Evolutionary conservation across 2,797 vertebrate genomes (phyloP).

Genomic region (Thripadectes ignobilis): DNA sequence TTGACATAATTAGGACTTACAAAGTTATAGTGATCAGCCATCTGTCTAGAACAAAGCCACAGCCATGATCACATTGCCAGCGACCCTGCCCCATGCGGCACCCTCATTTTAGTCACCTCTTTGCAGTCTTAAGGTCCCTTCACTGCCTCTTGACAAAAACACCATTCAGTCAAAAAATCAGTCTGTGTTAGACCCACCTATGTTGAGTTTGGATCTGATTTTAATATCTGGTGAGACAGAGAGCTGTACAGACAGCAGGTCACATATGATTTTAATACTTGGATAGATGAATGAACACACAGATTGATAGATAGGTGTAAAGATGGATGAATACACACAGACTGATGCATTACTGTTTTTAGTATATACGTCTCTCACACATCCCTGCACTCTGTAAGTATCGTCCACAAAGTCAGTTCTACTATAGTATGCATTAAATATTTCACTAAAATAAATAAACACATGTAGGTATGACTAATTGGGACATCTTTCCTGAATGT

Average conservation of each 20-base stretch:
- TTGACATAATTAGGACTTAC: slow-evolving; percentile 53
- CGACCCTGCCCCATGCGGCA: not conserved
- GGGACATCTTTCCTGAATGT: not conserved
- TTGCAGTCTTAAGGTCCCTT: not conserved
- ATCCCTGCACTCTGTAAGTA: slow-evolving; percentile 11
- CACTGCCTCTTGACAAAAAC: not conserved
- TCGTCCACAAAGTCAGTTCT: slow-evolving; percentile 24
- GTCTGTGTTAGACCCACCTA: not conserved
- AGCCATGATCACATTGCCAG: not conserved
- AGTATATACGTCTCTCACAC: not conserved
- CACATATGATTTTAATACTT: slow-evolving; percentile 56
- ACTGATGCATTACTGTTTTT: not conserved
- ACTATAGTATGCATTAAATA: slow-evolving; percentile 5
- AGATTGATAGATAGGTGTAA: slow-evolving; percentile 38
- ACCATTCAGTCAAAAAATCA: not conserved
- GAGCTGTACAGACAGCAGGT: slow-evolving; percentile 14
- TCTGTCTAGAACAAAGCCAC: slow-evolving; percentile 56
- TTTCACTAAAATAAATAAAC: slow-evolving; percentile 61
- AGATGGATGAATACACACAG: not conserved
- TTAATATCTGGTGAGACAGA: slow-evolving; percentile 35
- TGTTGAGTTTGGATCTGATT: slow-evolving; percentile 14
- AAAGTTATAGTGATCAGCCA: slow-evolving; percentile 25
- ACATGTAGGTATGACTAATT: slow-evolving; percentile 6
- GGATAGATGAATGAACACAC: slow-evolving; percentile 25
- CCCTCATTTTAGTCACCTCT: not conserved